These are phyloP conservation scores for Mythimna impura DNA, from an alignment of 2,888 invertebrate genomes.

Conservation along the genomic window DNA sequence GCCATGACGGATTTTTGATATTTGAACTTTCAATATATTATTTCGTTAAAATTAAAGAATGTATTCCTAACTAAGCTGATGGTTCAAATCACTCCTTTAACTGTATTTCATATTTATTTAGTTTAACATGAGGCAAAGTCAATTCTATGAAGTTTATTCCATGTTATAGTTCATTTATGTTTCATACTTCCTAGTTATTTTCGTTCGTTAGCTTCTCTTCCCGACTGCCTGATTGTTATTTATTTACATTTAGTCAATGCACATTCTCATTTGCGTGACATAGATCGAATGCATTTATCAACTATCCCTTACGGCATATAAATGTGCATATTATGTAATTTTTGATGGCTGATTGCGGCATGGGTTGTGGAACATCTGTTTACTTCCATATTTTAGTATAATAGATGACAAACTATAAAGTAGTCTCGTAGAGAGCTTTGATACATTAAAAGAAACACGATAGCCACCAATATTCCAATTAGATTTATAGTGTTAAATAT, in stretches of 20 bases:
- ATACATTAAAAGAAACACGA: slow-evolving; percentile 8
- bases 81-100: background rate
- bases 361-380: slow-evolving; percentile 40
- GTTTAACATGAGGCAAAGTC: slow-evolving; percentile 14
- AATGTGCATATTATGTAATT: slow-evolving; percentile 54
- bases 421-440: background rate
- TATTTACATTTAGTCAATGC: slow-evolving; percentile 42
- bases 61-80: background rate
- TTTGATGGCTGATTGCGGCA: slow-evolving; percentile 32
- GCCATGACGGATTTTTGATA: slow-evolving; percentile 39
- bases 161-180: slow-evolving; percentile 27
- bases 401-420: slow-evolving; percentile 23
- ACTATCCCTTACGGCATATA: slow-evolving; percentile 52
- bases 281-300: slow-evolving; percentile 49
- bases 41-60: background rate
- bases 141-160: slow-evolving; percentile 12
- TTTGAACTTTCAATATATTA: slow-evolving; percentile 11
- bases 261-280: slow-evolving; percentile 56
- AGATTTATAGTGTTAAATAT: slow-evolving; percentile 40
- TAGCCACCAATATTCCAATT: slow-evolving; percentile 47
- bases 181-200: slow-evolving; percentile 35
- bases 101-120: slow-evolving; percentile 9
- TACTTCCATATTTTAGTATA: slow-evolving; percentile 44
- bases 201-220: slow-evolving; percentile 41
- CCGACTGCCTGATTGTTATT: slow-evolving; percentile 46